Base-by-base conservation (phyloP, 2,888 invertebrate species). In the Bombylius major region DNA sequence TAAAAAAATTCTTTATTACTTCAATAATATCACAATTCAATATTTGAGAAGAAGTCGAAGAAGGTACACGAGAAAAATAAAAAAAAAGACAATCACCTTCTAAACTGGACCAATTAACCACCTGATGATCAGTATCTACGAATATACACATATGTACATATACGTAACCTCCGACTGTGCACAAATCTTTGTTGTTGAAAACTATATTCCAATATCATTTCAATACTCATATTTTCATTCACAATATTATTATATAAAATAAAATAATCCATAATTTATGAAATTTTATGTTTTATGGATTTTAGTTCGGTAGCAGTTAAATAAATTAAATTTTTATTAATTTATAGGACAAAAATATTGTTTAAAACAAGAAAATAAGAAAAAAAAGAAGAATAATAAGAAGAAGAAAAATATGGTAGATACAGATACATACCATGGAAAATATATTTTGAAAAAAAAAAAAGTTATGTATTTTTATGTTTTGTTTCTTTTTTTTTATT, bases 331-430 rank as follows among this genome's bases (percentile, higher is more conserved):
- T 65, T 62, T 68, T 69, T 68, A 68, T 69, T 68, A 69, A 70
- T 69, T 70, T 70, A 69, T 69, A 69, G 67, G 65, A 62, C 63
- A 68, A 65, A 67, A 68, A 69, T n/a, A n/a, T 62, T 60, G 57
- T 62, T n/a, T 58, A 59, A 59, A 55, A 59, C 58, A 59, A 61
- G 56, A 60, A 56, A 58, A 59, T 52, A 50, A 57, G 39, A 56
- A 54, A 54, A 48, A 32, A 53, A 56, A 50, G 53, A 50, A 52
- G 53, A 50, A 44, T 47, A 57, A 50, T 51, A 52, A 53, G 34
- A 59, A 56, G 54, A 56, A 56, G 55, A 59, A 54, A 51, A 33
- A 34, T 33, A 49, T 13, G 46, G 13, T 33, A 39, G 47, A 23
- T 23, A 23, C 3, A 23, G 23, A 23, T 23, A 23, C 23, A 23